phyloP scores from a whole-genome alignment of 1,140 invertebrate genomes.

The Andrena cerasifolii region DNA sequence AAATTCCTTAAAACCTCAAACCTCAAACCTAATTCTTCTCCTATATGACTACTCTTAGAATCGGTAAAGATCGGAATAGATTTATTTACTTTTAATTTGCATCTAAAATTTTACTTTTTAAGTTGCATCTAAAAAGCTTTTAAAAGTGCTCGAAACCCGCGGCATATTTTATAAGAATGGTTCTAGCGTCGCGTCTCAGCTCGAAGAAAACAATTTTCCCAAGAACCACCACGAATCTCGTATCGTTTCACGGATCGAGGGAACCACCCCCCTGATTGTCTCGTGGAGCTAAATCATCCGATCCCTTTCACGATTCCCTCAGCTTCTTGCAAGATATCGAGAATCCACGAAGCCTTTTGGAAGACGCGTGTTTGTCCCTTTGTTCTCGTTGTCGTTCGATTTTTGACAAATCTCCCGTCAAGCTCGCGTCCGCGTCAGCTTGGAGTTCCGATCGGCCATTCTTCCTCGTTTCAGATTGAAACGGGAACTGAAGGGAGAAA shows the following conservation, averaged over 20 bases:
- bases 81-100: too few relatives aligned
- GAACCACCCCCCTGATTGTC: not conserved
- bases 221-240: not conserved
- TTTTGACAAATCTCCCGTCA: conserved; percentile 16
- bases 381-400: not conserved
- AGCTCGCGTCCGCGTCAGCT: not conserved
- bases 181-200: too few relatives aligned
- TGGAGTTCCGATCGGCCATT: not conserved
- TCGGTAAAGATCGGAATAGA: too few relatives aligned
- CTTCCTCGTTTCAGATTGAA: not conserved
- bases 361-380: not conserved
- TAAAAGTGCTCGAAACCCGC: not conserved
- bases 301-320: not conserved
- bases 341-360: not conserved
- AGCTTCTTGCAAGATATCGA: not conserved
- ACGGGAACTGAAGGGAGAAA: not conserved
- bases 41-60: too few relatives aligned
- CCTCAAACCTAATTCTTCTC: too few relatives aligned
- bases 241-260: conserved; percentile 1
- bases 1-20: too few relatives aligned
- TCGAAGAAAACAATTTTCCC: conserved; percentile 8
- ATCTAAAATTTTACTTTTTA: too few relatives aligned
- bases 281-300: not conserved
- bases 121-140: not conserved
- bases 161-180: not conserved